phyloP scores from a whole-genome alignment of 2,797 vertebrate genomes.

The Astyanax mexicanus region DNA sequence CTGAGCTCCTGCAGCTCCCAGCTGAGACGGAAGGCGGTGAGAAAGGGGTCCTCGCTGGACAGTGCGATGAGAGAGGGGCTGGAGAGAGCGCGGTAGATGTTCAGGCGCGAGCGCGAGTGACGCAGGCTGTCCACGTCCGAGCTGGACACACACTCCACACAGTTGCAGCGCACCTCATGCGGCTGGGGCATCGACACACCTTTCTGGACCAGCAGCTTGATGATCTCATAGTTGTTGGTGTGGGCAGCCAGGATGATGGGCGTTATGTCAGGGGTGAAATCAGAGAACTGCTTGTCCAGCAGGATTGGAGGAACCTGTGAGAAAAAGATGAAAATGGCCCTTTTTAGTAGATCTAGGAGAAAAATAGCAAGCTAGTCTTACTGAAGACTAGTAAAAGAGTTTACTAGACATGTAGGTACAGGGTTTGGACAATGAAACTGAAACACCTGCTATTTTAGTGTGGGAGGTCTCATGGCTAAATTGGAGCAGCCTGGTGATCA shows the following conservation, averaged over 20 bases:
- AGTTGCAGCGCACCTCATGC: slow-evolving; percentile 96
- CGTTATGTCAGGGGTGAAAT: slow-evolving; percentile 97
- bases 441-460: too few relatives aligned
- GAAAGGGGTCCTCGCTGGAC: slow-evolving; percentile 97
- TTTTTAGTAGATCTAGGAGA: background rate
- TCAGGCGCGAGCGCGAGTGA: slow-evolving; percentile 94
- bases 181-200: slow-evolving; percentile 95
- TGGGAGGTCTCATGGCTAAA: too few relatives aligned
- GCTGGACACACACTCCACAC: slow-evolving; percentile 95
- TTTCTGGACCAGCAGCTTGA: slow-evolving; percentile 96
- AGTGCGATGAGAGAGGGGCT: slow-evolving; percentile 94
- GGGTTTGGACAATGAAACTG: too few relatives aligned
- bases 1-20: slow-evolving; percentile 98
- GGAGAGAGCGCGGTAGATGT: slow-evolving; percentile 95
- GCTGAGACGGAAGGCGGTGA: slow-evolving; percentile 95
- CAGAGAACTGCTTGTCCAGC: slow-evolving; percentile 96
- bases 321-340: background rate
- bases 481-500: too few relatives aligned
- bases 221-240: slow-evolving; percentile 98
- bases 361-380: too few relatives aligned
- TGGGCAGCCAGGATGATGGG: slow-evolving; percentile 97
- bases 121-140: slow-evolving; percentile 96
- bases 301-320: slow-evolving; percentile 93
- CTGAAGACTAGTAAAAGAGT: too few relatives aligned
- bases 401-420: too few relatives aligned